Evolutionary conservation across 2,113 vertebrate species (phyloP), one percentile per base, ranked within the genome.

Genomic region (Nibea albiflora): DNA sequence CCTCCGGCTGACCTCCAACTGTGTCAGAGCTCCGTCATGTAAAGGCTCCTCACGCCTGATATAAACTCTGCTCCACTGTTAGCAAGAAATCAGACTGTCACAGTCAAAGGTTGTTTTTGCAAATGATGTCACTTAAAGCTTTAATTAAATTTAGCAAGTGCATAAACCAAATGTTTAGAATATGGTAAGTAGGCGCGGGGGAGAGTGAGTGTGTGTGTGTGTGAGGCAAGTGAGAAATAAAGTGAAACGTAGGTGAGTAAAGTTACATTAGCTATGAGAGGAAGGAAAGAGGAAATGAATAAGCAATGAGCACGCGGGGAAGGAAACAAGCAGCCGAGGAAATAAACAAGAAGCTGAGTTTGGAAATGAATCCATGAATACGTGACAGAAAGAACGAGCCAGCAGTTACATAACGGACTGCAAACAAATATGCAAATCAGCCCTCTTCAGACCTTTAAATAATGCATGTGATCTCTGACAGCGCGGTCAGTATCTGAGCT

Each of bases 121-220:
- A 71, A 75, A 26, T 58, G 3, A 4, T 56, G 57, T 69, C 61
- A 79, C 16, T 49, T 28, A 53, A 14, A 24, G 3, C 47, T 76
- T 56, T 35, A 58, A 64, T 61, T 58, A 42, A 49, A 70, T 35
- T 19, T 4, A 24, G 12, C 17, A 0, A n/a, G n/a, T n/a, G n/a
- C n/a, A n/a, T n/a, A n/a, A 74, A 66, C 6, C 26, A 54, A 3
- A 68, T 60, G 68, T 71, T 68, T 53, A 24, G 20, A 52, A 74
- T 63, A 57, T 71, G 26, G 20, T 50, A 35, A 19, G 12, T 11
- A 22, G 47, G 35, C 35, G 54, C 52, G 70, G 44, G 50, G 22
- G 60, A 9, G n/a, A 61, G 47, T 58, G 47, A 28, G n/a, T 44
- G 44, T n/a, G n/a, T n/a, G n/a, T n/a, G n/a, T n/a, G n/a, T 20